Evolutionary conservation across 2,113 vertebrate genomes (phyloP).

Genomic region (Haplotaxodon microlepis): DNA sequence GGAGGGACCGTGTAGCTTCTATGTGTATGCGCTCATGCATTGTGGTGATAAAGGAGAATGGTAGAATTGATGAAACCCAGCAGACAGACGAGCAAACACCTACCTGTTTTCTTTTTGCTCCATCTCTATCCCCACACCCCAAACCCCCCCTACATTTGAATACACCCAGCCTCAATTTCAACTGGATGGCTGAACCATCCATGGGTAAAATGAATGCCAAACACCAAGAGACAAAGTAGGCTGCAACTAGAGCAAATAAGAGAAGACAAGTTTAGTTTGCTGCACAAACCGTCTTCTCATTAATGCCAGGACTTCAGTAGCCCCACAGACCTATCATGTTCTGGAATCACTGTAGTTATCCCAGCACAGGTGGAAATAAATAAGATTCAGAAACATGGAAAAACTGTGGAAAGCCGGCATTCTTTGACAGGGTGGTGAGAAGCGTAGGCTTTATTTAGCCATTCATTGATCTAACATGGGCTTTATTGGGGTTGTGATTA

Average conservation of each 20-base stretch:
- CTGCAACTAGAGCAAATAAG: neutral
- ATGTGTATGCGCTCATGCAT: neutral
- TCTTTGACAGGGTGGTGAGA: neutral
- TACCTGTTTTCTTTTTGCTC: neutral
- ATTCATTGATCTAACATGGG: neutral
- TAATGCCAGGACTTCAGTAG: neutral
- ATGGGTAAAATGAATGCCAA: conserved; percentile 36
- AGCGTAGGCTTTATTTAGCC: neutral
- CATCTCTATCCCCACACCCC: neutral
- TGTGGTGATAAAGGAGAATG: conserved; percentile 30
- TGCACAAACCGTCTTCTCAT: neutral
- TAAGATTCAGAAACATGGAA: neutral
- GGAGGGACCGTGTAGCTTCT: neutral
- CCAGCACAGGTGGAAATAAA: neutral
- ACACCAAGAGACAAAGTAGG: conserved; percentile 1
- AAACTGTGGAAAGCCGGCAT: neutral
- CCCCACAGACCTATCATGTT: neutral
- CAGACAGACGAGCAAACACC: conserved; percentile 49
- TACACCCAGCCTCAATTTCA: conserved; percentile 8
- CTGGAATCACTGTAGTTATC: neutral
- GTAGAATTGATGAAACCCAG: conserved; percentile 41
- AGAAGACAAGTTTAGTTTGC: neutral
- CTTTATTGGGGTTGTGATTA: neutral
- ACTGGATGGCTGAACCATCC: conserved; percentile 11
- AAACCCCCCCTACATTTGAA: neutral